These are phyloP conservation scores for Drosophila lacertosa DNA, from an alignment of 1,140 invertebrate species.

Conservation along the genomic window DNA sequence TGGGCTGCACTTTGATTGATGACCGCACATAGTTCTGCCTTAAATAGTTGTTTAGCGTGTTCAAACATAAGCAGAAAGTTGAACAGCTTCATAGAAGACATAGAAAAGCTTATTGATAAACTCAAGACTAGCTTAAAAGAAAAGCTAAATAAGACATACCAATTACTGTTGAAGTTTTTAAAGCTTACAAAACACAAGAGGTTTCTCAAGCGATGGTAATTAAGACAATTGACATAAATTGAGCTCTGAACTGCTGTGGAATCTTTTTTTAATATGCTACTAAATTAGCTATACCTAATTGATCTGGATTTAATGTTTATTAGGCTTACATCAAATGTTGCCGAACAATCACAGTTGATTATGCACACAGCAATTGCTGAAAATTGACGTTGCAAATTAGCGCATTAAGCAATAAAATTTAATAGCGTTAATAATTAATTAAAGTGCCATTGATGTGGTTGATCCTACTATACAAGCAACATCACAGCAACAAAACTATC, in stretches of 20 bases:
- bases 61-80: conserved; percentile 26
- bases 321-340: background rate
- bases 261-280: too few species aligned
- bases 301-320: conserved; percentile 1
- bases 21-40: conserved; percentile 50
- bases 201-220: too few species aligned
- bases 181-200: too few species aligned
- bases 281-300: too few species aligned
- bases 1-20: conserved; percentile 55
- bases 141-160: background rate
- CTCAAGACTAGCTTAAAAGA: background rate
- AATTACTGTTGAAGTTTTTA: too few species aligned
- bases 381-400: conserved; percentile 46
- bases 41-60: conserved; percentile 48
- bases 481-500: conserved; percentile 10
- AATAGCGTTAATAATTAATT: conserved; percentile 64
- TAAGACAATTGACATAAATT: too few species aligned
- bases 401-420: conserved; percentile 13
- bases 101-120: conserved; percentile 9
- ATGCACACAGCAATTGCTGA: background rate
- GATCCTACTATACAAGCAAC: conserved; percentile 2
- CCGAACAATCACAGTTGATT: conserved; percentile 2
- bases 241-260: too few species aligned
- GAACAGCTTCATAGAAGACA: conserved; percentile 18
- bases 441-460: conserved; percentile 54